phyloP scores from a whole-genome alignment of 2,797 vertebrate genomes.

The Aphelocoma californica region DNA sequence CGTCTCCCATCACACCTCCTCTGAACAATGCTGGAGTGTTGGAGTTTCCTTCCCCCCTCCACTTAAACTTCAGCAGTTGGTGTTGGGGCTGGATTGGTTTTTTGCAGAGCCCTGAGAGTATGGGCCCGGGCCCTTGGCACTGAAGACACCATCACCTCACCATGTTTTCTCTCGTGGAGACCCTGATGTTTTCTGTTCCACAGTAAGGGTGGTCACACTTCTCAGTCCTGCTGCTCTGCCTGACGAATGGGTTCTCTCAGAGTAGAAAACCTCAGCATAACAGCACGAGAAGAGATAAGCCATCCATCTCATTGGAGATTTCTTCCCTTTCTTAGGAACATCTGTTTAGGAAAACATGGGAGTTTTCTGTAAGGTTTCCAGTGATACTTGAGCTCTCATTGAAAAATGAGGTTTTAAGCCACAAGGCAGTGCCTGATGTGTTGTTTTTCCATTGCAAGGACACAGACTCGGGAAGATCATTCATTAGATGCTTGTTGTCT shows the following conservation, averaged over 20 bases:
- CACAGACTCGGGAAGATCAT: background rate
- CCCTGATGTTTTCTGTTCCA: background rate
- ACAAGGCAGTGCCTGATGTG: background rate
- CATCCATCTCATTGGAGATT: background rate
- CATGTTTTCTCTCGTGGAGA: background rate
- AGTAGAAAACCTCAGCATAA: background rate
- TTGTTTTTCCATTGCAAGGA: conserved; percentile 58
- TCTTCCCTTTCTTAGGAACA: background rate
- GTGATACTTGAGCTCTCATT: conserved; percentile 23
- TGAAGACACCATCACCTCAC: background rate
- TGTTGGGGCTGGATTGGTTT: background rate
- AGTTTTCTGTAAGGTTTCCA: conserved; percentile 54
- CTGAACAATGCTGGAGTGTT: background rate
- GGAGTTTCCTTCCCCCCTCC: background rate
- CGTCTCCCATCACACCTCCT: background rate
- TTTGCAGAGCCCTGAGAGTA: background rate
- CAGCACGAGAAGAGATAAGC: background rate
- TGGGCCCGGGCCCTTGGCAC: background rate
- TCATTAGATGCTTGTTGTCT: conserved; percentile 12
- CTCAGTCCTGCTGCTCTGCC: background rate
- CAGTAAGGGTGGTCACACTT: background rate
- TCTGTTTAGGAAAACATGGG: background rate
- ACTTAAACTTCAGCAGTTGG: background rate
- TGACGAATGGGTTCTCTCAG: background rate
- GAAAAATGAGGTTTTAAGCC: conserved; percentile 57